Evolutionary conservation across 2,888 invertebrate species (phyloP), one percentile per base, ranked within the genome.

Genomic region (Liposcelis brunnea): DNA sequence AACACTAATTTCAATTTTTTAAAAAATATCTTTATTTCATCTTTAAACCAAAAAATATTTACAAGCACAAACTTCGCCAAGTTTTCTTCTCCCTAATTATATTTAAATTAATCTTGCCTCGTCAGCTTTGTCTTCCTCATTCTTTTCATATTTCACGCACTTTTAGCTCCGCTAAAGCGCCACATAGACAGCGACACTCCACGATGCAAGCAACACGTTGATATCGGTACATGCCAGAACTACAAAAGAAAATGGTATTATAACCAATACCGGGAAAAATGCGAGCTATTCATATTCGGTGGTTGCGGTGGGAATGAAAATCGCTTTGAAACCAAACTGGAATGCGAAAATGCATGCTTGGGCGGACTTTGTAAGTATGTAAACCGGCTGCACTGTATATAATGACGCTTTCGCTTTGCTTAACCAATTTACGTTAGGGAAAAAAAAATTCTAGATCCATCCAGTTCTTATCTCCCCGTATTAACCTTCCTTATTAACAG

Each of bases 261-360:
- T 19, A 21, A 40, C 40, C 7, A 19, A n/a, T 16, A 40, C 12
- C 6, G 19, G n/a, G n/a, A 19, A 14, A 40, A 6, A 16, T 40
- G 40, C 19, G 16, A 16, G 7, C 7, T 18, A 6, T 40, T 40
- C 19, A 19, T 40, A 5, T 40, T 40, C 19, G 40, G 40, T n/a
- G 40, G 40, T n/a, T 40, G 40, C 21, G 40, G 40, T 19, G 40
- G 40, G n/a, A 40, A 40, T 11, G 19, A 40, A 5, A 40, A 40
- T 21, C 15, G 19, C 16, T 40, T 40, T 19, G 16, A 12, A 6
- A 16, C 40, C 7, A 12, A 40, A 18, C 10, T 15, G 4, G 18
- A 40, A 21, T 40, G 40, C 40, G 15, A 40, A n/a, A 40, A 3
- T 14, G 21, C 15, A n/a, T 40, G 40, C 21, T 21, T 40, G 12